Evolutionary conservation across 2,113 vertebrate genomes (phyloP).

Genomic region (Lichenostomus cassidix): DNA sequence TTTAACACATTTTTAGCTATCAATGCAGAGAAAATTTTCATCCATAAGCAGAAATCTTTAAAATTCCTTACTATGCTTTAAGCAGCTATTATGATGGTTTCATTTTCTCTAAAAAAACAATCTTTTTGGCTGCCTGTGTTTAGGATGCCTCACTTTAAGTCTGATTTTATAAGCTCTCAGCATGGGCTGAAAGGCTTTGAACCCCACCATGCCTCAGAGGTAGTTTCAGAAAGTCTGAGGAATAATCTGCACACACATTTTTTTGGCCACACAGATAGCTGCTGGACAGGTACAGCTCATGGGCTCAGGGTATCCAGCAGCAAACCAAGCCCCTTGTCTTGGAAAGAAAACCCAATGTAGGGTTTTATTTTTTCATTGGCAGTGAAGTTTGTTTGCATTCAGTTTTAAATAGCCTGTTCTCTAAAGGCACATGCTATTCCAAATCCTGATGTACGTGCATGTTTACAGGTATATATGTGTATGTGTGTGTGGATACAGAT

Average conservation of each 20-base stretch:
- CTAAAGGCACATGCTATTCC: background rate
- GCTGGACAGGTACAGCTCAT: background rate
- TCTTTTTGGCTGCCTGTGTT: background rate
- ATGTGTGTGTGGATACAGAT: background rate
- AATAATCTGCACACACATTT: background rate
- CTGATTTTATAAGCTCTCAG: background rate
- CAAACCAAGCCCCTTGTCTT: background rate
- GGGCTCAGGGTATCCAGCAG: background rate
- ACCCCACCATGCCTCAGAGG: background rate
- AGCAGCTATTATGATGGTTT: background rate
- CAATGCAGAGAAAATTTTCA: slow-evolving; percentile 21
- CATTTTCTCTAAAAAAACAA: background rate
- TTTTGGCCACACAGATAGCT: background rate
- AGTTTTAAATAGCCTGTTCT: background rate
- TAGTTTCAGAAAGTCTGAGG: background rate
- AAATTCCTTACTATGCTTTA: background rate
- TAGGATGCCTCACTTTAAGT: background rate
- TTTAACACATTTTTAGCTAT: background rate
- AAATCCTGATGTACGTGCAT: background rate
- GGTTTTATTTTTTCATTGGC: background rate
- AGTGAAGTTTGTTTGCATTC: background rate
- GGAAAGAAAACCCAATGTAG: too few species aligned
- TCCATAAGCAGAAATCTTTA: background rate
- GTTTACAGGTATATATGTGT: background rate
- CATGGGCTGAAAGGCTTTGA: background rate